Percentiles rank a stretch among this genome's conserved stretches.
These are phyloP conservation scores for Molanna angustata DNA, from an alignment of 2,888 invertebrate species.

Conservation along the genomic window DNA sequence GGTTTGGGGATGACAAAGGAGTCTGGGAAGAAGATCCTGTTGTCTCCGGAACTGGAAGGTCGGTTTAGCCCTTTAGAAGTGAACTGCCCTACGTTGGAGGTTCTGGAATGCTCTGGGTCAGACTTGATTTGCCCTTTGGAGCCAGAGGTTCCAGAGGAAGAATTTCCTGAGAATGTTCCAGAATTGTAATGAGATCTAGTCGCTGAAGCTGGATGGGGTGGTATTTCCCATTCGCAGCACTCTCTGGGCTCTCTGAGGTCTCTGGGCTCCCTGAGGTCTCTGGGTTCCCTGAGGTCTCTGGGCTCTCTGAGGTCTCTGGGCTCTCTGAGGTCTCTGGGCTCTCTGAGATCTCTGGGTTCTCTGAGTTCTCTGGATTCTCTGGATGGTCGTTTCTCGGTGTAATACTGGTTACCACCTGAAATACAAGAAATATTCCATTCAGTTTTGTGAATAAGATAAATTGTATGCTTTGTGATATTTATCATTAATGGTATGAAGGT, in stretches of 20 bases:
- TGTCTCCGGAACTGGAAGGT: slow-evolving; percentile 49
- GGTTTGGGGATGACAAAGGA: slow-evolving; percentile 48
- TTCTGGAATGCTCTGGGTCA: slow-evolving; percentile 37
- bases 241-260: slow-evolving; percentile 13
- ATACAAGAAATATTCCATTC: slow-evolving; percentile 7
- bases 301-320: too few relatives aligned
- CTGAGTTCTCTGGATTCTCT: too few relatives aligned
- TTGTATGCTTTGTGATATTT: too few relatives aligned
- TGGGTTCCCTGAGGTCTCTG: too few relatives aligned
- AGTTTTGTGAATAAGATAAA: too few relatives aligned
- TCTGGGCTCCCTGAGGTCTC: too few relatives aligned
- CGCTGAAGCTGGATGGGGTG: slow-evolving; percentile 17
- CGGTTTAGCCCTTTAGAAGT: slow-evolving; percentile 32
- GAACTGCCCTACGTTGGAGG: slow-evolving; percentile 19
- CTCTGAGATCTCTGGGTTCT: too few relatives aligned
- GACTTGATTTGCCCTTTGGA: slow-evolving; percentile 44
- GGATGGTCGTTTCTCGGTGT: slow-evolving; percentile 18
- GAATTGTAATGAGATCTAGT: slow-evolving; percentile 34
- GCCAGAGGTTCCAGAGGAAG: slow-evolving; percentile 52
- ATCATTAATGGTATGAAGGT: too few relatives aligned
- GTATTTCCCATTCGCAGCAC: slow-evolving; percentile 26
- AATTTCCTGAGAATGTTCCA: slow-evolving; percentile 49
- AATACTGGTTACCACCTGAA: slow-evolving; percentile 13
- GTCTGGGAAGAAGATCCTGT: slow-evolving; percentile 53
- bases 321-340: too few relatives aligned